A percentile compares a stretch with the other conserved stretches of the same genome.
Conservation (phyloP, 53 echinoderm and acorn worm species). For the Stichopus horrens region DNA sequence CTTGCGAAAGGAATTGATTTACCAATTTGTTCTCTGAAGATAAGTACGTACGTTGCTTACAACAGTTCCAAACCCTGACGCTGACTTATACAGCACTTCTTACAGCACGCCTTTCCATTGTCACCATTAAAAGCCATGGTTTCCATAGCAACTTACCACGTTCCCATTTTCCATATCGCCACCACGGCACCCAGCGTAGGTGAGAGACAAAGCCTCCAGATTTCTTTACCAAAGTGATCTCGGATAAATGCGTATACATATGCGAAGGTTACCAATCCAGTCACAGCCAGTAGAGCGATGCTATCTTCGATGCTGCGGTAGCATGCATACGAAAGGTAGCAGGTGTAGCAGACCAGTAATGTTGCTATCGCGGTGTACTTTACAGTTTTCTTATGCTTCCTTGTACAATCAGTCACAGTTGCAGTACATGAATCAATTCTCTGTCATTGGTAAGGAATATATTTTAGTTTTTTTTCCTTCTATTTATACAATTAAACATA, state of each 20-base stretch:
- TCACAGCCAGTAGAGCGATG: conserved; percentile 61
- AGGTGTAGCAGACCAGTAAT: conserved; percentile 49
- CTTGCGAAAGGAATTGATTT: too few species aligned
- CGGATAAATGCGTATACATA: conserved; percentile 59
- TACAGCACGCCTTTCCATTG: too few species aligned
- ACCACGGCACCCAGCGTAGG: conserved; percentile 48
- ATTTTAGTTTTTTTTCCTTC: too few species aligned
- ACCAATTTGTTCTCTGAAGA: too few species aligned
- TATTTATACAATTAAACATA: too few species aligned
- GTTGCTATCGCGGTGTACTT: conserved; percentile 10
- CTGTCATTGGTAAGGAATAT: conserved; percentile 9
- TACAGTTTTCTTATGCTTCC: conserved; percentile 36
- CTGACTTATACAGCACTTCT: too few species aligned
- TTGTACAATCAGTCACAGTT: conserved; percentile 17
- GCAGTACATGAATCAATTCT: conserved; percentile 44
- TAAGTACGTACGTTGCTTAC: too few species aligned
- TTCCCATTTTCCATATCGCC: conserved; percentile 62
- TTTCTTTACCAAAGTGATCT: conserved; percentile 62
- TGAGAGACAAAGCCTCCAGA: conserved; percentile 43
- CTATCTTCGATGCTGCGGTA: conserved; percentile 70
- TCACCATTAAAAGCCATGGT: too few species aligned
- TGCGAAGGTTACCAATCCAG: conserved; percentile 54
- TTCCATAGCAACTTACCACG: conserved; percentile 53
- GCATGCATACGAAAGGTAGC: conserved; percentile 78
- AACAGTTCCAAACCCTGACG: too few species aligned